Base-by-base conservation (phyloP, 2,797 vertebrate species). In the Sebastes aleutianus region DNA sequence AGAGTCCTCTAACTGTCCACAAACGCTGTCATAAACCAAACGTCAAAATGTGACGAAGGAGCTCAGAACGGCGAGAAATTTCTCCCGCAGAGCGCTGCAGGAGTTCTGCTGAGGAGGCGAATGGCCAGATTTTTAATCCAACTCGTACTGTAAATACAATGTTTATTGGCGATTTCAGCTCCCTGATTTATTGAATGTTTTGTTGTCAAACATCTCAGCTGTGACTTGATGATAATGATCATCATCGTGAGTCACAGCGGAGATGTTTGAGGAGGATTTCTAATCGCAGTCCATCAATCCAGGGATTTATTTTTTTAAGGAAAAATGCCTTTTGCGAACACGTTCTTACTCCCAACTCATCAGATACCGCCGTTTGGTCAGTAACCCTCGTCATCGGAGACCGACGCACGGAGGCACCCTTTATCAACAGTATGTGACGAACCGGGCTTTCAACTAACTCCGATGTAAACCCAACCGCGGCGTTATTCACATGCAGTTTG, bases 1-100 rank as follows among this genome's bases (percentile, higher is more conserved):
- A 54, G 43, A 74, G 32, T 85, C 31, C 3, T 73, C 54, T 62
- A 56, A 53, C 34, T 50, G 62, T 43, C 39, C 26, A 68, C 68
- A 57, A 79, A 81, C 5, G 36, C 63, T 29, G 66, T 69, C 58
- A 69, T 72, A 31, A 79, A 76, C 65, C 76, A 70, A 62, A 87
- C 31, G 76, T 70, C 82, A 71, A 39, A 78, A 62, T 62, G 6
- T 72, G 76, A 85, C 22, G 66, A 66, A 32, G 20, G 54, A 74
- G 83, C 80, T 61, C 59, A 54, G 50, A 71, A 83, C 27, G 5
- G 66, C 62, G 39, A 32, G 67, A 58, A 18, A 57, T 56, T 50
- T 16, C 53, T 68, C 43, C 16, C 24, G n/a, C 26, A 27, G 39
- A 43, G 43, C 1, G 8, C 14, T 8, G 26, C 5, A 5, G 1